phyloP scores from a whole-genome alignment of 2,113 vertebrate species.

The Diphyllodes magnificus region DNA sequence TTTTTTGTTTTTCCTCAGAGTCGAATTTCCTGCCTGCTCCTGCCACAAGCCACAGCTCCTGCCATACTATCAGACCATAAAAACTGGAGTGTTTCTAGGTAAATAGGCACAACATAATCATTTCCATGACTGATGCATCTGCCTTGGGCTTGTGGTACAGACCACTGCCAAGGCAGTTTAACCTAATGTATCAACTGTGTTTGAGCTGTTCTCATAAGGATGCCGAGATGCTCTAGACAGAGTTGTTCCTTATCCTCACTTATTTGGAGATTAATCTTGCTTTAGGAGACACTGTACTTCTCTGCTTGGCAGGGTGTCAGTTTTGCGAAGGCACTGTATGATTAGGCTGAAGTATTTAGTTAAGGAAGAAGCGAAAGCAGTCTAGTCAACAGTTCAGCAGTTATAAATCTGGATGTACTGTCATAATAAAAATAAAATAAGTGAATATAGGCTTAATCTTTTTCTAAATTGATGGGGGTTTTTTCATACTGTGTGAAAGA shows the following conservation, averaged over 20 bases:
- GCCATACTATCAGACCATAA: neutral
- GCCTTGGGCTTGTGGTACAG: neutral
- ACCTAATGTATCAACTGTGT: neutral
- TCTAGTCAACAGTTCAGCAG: neutral
- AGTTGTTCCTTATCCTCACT: neutral
- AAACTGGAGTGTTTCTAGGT: neutral
- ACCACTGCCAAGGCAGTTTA: neutral
- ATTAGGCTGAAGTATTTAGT: neutral
- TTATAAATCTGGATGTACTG: neutral
- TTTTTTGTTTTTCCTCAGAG: neutral
- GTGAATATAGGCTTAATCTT: neutral
- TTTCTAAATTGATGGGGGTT: neutral
- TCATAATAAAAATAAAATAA: neutral
- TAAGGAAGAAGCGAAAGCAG: neutral
- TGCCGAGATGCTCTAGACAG: neutral
- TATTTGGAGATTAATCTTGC: slow-evolving; percentile 5
- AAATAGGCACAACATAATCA: neutral
- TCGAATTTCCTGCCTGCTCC: neutral
- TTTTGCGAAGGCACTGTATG: neutral
- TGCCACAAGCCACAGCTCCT: neutral
- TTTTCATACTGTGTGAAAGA: neutral
- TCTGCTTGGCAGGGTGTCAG: neutral
- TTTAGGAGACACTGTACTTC: neutral
- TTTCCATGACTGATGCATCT: neutral
- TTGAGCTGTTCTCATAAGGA: neutral